phyloP scores from a whole-genome alignment of 1,140 invertebrate species.

The Drosophila auraria region DNA sequence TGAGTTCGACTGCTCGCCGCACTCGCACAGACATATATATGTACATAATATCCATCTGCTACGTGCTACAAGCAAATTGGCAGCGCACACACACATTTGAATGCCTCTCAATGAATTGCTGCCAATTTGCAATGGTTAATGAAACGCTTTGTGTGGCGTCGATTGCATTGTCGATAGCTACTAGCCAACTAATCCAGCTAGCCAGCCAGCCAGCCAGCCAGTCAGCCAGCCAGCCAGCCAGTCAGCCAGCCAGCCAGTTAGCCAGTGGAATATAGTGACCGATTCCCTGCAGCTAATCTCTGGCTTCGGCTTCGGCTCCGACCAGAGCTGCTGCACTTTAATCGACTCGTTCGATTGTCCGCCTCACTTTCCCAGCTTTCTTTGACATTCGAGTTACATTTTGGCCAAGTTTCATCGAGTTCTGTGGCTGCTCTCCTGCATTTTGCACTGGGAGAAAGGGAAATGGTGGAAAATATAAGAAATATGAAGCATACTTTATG shows the following conservation, averaged over 20 bases:
- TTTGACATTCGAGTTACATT: constrained; percentile 78
- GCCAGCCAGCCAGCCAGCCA: constrained; percentile 3
- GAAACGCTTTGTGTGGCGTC: constrained; percentile 80
- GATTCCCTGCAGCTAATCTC: constrained; percentile 42
- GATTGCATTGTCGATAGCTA: constrained; percentile 59
- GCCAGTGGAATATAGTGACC: constrained; percentile 27
- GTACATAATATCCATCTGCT: constrained; percentile 36
- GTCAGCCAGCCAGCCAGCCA: constrained; percentile 1
- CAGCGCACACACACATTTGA: constrained; percentile 45
- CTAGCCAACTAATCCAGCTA: constrained; percentile 34
- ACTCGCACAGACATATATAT: constrained; percentile 13
- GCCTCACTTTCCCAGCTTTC: constrained; percentile 78
- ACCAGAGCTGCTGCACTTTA: constrained; percentile 52
- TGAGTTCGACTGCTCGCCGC: constrained; percentile 55
- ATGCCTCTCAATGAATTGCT: constrained; percentile 81
- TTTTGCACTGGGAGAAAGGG: constrained; percentile 5
- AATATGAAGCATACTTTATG: too few species aligned
- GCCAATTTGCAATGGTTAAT: constrained; percentile 84
- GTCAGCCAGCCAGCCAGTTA: constrained; percentile 7
- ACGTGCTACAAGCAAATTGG: constrained; percentile 50
- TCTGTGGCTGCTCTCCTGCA: constrained; percentile 23
- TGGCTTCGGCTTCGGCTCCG: background rate
- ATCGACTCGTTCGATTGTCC: constrained; percentile 51
- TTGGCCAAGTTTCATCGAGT: constrained; percentile 61
- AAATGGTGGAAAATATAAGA: background rate